Percentiles rank a stretch among this genome's conserved stretches.
These are phyloP conservation scores for Gambusia affinis DNA, from an alignment of 2,113 vertebrate species.

Conservation along the genomic window DNA sequence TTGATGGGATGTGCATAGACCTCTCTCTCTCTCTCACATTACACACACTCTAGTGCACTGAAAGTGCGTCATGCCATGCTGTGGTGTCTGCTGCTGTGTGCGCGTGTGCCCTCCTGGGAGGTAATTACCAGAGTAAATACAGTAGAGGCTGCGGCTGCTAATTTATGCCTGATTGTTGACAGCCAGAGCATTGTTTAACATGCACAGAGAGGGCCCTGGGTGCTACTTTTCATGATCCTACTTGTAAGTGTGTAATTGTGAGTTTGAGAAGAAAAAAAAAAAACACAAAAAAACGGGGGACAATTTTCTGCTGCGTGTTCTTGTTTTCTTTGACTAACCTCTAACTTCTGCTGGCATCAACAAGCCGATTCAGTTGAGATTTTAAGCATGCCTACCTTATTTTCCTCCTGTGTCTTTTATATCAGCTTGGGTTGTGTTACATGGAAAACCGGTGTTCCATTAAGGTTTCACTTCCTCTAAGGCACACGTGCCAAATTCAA, in stretches of 20 bases:
- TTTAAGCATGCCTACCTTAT: background rate
- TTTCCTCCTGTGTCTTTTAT: background rate
- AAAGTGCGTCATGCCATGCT: constrained; percentile 63
- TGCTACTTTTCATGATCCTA: constrained; percentile 69
- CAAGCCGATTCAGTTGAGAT: constrained; percentile 13
- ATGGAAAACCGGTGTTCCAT: background rate
- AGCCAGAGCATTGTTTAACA: constrained; percentile 83
- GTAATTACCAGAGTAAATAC: constrained; percentile 87
- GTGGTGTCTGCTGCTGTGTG: constrained; percentile 57
- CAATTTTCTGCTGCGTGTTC: constrained; percentile 20
- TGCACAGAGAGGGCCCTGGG: constrained; percentile 74
- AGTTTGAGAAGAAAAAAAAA: constrained; percentile 20
- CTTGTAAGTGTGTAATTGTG: constrained; percentile 25
- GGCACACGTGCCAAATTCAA: background rate
- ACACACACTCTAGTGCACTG: constrained; percentile 43
- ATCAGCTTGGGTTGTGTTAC: background rate
- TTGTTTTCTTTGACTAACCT: constrained; percentile 44
- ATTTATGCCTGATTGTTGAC: constrained; percentile 86
- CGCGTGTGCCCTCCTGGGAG: constrained; percentile 77
- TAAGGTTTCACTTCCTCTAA: constrained; percentile 5
- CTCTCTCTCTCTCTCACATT: constrained; percentile 8
- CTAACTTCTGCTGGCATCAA: constrained; percentile 8
- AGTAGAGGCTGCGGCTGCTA: constrained; percentile 80
- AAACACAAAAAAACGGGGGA: background rate
- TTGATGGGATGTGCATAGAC: constrained; percentile 55